Base-by-base conservation (phyloP, 23 tunicate genomes). In the Styela clava region DNA sequence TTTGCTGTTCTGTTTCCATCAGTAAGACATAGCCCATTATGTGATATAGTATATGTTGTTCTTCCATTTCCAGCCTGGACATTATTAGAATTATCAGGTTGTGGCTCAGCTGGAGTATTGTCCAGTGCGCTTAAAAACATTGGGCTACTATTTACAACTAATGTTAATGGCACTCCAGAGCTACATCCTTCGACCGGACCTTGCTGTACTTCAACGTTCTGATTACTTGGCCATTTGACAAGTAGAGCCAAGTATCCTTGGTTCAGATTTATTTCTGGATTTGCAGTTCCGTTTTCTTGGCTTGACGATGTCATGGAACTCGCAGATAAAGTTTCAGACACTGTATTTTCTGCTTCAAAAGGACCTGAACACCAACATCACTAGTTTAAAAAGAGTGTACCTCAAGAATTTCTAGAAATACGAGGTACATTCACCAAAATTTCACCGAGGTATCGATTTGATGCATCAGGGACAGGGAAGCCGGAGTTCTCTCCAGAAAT, bases 191-290 rank as follows among this genome's bases (percentile, higher is more conserved):
- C 56, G 12, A 12, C 12, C 12, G 7, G 56, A 7, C 22, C 31
- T 67, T 67, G 71, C 16, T 27, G 31, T 16, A 25, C 71, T 29
- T 29, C 71, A 16, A 67, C 71, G 22, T 1, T 27, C 16, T 27
- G 71, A 67, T 27, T 29, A 24, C 31, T 67, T 29, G 71, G 31
- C 30, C 30, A 67, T 24, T 67, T 67, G 71, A 67, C 71, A 25
- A 67, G 71, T 19, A 67, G 71, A 27, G 71, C 31, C 24, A 67
- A 22, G 22, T 67, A 25, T 67, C 31, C 71, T 1, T 27, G 31
- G 24, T 67, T 44, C 12, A 44, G 56, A 44, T 44, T 44, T 12
- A 44, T 44, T 44, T 44, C 56, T 5, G 7, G 7, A 12, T 44
- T 44, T 12, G 56, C 9, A 44, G 12, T 12, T 7, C 9, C 56